Base-by-base conservation (phyloP, 2,113 vertebrate genomes). In the Cygnus buccinator region DNA sequence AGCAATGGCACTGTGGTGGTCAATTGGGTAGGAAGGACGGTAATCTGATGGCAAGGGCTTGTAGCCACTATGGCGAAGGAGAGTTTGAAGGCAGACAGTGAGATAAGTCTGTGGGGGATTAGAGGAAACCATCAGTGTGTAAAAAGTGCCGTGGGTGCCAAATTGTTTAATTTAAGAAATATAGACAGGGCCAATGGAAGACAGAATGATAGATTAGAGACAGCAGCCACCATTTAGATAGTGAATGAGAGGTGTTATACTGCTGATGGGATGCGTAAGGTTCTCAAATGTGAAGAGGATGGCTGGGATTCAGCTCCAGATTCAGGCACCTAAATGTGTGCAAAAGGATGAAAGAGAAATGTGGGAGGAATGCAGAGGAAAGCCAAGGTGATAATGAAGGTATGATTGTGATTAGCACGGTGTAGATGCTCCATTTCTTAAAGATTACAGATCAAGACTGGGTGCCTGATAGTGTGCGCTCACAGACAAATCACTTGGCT, bases 101-200 rank as follows among this genome's bases (percentile, higher is more conserved):
- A 33, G 22, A 20, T 61, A 57, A 54, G 4, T 71, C 31, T 3
- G 0, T 46, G 31, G 2, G 11, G n/a, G 17, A 52, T 54, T 46
- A 75, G 57, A 75, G 15, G 8, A 87, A 63, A 41, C 28, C 50
- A 46, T 0, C 1, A 1, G 16, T 31, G 21, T 43, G 9, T 58
- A 43, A 70, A 57, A 79, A 68, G n/a, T 59, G 3, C 7, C 37
- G 20, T 31, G 16, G 37, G 28, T 18, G 26, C 17, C 70, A 29
- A 84, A 84, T 11, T 74, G n/a, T 74, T 89, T 77, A n/a, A 71
- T 78, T 76, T 55, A 41, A 22, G 74, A 84, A 75, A n/a, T 67
- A 48, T 37, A 13, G 21, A 21, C 31, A 63, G 62, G 22, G 5
- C 7, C 66, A 75, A 11, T 35, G 12, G 29, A 88, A 94, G 70